Percentiles rank a stretch among this genome's conserved stretches.
phyloP scores from a whole-genome alignment of 2,797 vertebrate genomes.

The Ceyx erithaca region DNA sequence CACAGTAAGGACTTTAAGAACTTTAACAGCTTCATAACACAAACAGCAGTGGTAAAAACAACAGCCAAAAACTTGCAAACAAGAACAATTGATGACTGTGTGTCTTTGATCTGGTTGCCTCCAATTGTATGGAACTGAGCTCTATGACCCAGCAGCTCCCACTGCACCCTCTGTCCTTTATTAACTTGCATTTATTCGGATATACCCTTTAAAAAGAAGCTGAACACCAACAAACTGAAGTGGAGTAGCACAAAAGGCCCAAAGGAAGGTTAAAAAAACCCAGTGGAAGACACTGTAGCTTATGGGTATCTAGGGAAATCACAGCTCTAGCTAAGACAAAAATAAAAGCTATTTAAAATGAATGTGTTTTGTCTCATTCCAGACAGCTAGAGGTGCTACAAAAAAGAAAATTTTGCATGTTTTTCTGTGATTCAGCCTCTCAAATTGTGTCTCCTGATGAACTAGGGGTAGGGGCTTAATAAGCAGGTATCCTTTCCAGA shows the following conservation, averaged over 20 bases:
- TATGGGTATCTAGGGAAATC: constrained; percentile 45
- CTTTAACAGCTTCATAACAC: not conserved
- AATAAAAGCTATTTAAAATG: not conserved
- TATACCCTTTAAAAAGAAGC: constrained; percentile 37
- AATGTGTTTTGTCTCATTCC: not conserved
- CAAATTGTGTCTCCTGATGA: not conserved
- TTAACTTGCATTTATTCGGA: constrained; percentile 51
- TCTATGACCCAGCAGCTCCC: constrained; percentile 8
- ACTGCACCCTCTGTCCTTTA: constrained; percentile 20
- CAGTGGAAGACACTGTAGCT: constrained; percentile 7
- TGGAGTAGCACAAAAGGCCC: constrained; percentile 1
- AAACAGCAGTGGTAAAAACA: not conserved
- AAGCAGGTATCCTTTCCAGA: not conserved
- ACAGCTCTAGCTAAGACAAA: not conserved
- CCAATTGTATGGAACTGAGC: not conserved
- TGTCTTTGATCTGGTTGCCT: not conserved
- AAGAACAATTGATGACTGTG: not conserved
- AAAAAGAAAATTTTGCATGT: not conserved
- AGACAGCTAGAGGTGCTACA: not conserved
- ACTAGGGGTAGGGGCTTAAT: not conserved
- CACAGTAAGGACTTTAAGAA: not conserved
- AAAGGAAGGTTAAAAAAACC: constrained; percentile 43
- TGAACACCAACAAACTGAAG: constrained; percentile 8
- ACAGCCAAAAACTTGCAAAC: not conserved
- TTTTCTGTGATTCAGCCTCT: not conserved